Evolutionary conservation across 2,888 invertebrate species (phyloP).

Genomic region (Aradus depressus): DNA sequence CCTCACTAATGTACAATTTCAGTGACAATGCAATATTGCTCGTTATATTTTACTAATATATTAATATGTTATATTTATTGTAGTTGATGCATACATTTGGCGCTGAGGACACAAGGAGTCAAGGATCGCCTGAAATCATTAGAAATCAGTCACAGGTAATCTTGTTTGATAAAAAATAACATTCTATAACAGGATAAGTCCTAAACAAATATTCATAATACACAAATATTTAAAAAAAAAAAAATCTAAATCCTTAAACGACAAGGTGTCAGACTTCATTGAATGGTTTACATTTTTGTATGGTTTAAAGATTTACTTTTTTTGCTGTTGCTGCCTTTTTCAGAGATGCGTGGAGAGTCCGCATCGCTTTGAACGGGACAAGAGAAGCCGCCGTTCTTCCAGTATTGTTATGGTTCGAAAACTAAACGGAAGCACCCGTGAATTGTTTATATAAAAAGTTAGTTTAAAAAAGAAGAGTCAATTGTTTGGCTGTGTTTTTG

Average conservation of each 20-base stretch:
- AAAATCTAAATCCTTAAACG: neutral
- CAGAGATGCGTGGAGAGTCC: slow-evolving; percentile 5
- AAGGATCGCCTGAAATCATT: slow-evolving; percentile 32
- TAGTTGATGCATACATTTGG: slow-evolving; percentile 66
- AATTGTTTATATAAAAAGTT: slow-evolving; percentile 12
- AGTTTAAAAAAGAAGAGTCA: too few species aligned
- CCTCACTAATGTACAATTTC: too few species aligned
- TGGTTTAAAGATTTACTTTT: neutral
- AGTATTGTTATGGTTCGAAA: slow-evolving; percentile 16
- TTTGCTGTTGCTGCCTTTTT: neutral
- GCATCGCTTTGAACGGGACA: slow-evolving; percentile 3
- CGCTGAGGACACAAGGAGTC: slow-evolving; percentile 50
- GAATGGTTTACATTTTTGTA: too few species aligned
- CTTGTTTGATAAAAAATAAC: neutral
- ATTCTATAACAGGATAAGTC: too few species aligned
- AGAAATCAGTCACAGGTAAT: slow-evolving; percentile 31
- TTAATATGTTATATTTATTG: slow-evolving; percentile 12
- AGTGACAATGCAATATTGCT: too few species aligned
- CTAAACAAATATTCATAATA: neutral
- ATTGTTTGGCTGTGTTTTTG: too few species aligned
- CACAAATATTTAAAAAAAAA: neutral
- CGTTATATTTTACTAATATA: neutral
- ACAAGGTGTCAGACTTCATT: too few species aligned
- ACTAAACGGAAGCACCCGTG: slow-evolving; percentile 14
- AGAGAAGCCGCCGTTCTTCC: slow-evolving; percentile 12